Conservation (phyloP, 2,113 vertebrate species). For the Clarias gariepinus region DNA sequence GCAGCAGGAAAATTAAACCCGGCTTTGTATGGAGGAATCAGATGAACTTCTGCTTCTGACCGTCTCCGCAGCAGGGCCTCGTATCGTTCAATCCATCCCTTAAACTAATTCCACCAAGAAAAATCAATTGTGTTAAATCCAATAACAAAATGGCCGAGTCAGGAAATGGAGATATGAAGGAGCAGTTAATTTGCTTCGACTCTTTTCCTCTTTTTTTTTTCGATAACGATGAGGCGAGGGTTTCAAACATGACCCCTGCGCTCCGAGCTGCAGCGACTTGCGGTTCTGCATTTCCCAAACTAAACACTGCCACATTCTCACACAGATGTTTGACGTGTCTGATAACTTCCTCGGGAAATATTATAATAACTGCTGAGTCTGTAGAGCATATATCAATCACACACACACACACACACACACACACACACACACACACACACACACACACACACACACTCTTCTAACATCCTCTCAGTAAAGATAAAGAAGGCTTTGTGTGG, state of each 20-base stretch:
- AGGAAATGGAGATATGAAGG: slow-evolving; percentile 18
- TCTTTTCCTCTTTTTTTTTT: background rate
- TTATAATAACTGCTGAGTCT: background rate
- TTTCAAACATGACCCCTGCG: background rate
- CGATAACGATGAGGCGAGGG: background rate
- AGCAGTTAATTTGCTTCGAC: slow-evolving; percentile 13
- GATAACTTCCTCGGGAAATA: background rate
- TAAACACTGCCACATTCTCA: background rate
- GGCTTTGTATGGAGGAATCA: background rate
- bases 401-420: background rate
- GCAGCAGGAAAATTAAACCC: background rate
- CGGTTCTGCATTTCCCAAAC: background rate
- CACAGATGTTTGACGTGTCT: background rate
- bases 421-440: background rate
- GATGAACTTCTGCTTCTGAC: background rate
- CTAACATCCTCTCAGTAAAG: background rate
- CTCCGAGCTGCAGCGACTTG: background rate
- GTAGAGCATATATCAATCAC: background rate
- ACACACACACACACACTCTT: background rate
- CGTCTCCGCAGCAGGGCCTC: background rate
- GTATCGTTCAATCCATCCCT: background rate
- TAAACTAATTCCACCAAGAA: slow-evolving; percentile 1
- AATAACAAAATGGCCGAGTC: background rate
- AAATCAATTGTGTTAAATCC: slow-evolving; percentile 12
- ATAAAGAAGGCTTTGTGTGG: background rate